Base-by-base conservation (phyloP, 1,140 invertebrate genomes). In the Mylabris phalerata region DNA sequence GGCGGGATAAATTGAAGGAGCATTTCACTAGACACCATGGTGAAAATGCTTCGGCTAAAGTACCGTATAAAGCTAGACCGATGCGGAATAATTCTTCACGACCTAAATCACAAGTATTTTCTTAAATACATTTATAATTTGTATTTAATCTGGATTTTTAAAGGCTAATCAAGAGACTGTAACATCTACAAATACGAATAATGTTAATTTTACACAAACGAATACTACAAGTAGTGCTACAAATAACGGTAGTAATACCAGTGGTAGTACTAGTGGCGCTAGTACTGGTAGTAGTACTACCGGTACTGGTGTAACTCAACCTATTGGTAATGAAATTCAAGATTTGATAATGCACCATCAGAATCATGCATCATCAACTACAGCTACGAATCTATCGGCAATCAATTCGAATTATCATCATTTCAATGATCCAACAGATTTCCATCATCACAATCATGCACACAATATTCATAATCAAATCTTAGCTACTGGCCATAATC, bases 1-100 rank as follows among this genome's bases (percentile, higher is more conserved):
- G 85, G 45, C 71, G 82, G 42, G 85, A 88, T 71, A 86, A 86
- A 69, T 68, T 87, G 5, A 86, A 86, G 64, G 83, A 86, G 64
- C 85, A 87, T 67, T 76, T 81, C 51, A 72, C 76, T 13, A 80
- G 84, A 61, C 83, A 86, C 71, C 84, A 87, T 68, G 74, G 79
- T 9, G 75, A 74, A 50, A 77, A 80, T 63, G 75, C 77, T 13
- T 76, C 78, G 45, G 77, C 77, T 6, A 79, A 79, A 66, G 75
- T 75, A 19, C 78, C 78, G 2, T 80, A 79, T 63, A 79, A 78
- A 67, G 77, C 78, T 4, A 65, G 79, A 43, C 75, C 75, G 0
- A 66, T 73, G 60, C 67, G 72, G 54, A 71, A 67, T 51, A 63
- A 59, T n/a, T 61, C 67, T 5, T 43, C 49, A 1, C 60, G 66